A percentile compares a stretch with the other conserved stretches of the same genome.
These are phyloP conservation scores for Rhagophthalmus giganteus DNA, from an alignment of 2,888 invertebrate genomes.

Conservation along the genomic window DNA sequence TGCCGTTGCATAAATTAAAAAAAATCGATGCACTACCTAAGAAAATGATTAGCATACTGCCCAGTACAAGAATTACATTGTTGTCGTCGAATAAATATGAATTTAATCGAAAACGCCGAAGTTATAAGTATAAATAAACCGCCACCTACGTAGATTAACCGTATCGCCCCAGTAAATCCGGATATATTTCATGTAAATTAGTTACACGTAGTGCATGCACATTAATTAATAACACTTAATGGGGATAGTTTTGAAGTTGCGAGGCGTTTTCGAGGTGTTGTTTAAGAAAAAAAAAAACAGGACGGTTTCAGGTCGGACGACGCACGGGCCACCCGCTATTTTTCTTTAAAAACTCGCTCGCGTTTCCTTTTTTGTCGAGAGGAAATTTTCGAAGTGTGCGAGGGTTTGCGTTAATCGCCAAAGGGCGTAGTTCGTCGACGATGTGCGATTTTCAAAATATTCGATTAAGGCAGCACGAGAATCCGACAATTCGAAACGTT, in stretches of 20 bases:
- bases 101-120: slow-evolving; percentile 7
- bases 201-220: slow-evolving; percentile 21
- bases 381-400: too few relatives aligned
- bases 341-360: too few relatives aligned
- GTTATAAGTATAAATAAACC: slow-evolving; percentile 8
- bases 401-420: too few relatives aligned
- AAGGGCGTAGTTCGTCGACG: too few relatives aligned
- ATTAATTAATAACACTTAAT: slow-evolving; percentile 11
- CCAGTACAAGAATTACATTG: slow-evolving; percentile 11
- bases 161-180: slow-evolving; percentile 4
- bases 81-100: slow-evolving; percentile 4
- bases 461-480: too few relatives aligned
- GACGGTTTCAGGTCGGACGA: too few relatives aligned
- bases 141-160: neutral
- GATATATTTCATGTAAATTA: slow-evolving; percentile 18
- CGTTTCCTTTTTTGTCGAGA: too few relatives aligned
- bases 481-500: too few relatives aligned
- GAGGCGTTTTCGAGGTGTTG: too few relatives aligned
- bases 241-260: slow-evolving; percentile 1
- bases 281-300: too few relatives aligned
- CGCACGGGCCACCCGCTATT: too few relatives aligned
- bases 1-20: slow-evolving; percentile 29
- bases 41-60: slow-evolving; percentile 25
- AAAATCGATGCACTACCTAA: slow-evolving; percentile 27
- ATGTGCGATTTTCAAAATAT: too few relatives aligned